Percentiles rank a stretch among this genome's conserved stretches.
phyloP scores from a whole-genome alignment of 2,113 vertebrate genomes.

The Sarotherodon lohbergeri region DNA sequence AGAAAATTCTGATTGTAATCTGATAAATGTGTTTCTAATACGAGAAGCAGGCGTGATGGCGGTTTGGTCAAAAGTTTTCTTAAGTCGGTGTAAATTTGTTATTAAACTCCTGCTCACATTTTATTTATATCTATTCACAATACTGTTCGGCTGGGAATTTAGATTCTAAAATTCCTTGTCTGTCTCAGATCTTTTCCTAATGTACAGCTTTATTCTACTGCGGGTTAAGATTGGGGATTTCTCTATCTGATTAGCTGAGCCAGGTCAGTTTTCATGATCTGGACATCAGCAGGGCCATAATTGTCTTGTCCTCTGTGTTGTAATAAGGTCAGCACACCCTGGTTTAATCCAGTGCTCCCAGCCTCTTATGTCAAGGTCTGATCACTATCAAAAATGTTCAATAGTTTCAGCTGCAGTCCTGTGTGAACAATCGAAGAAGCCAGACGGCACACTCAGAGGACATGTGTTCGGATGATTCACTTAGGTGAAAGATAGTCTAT shows the following conservation, averaged over 20 bases:
- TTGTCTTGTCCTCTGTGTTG: not conserved
- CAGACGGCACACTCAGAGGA: not conserved
- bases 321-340: not conserved
- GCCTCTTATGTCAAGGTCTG: not conserved
- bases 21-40: not conserved
- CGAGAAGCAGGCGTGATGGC: rapidly evolving
- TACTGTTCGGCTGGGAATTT: not conserved
- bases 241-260: not conserved
- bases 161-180: not conserved
- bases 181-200: not conserved
- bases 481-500: not conserved
- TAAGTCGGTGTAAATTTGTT: not conserved
- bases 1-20: not conserved
- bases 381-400: constrained; percentile 35
- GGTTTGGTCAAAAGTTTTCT: not conserved
- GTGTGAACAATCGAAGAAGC: not conserved
- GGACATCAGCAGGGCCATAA: not conserved
- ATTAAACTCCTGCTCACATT: not conserved
- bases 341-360: not conserved
- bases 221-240: rapidly evolving
- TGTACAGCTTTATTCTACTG: not conserved
- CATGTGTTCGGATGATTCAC: not conserved
- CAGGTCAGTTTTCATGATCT: not conserved
- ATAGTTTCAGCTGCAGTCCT: not conserved
- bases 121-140: not conserved